Evolutionary conservation across 1,140 invertebrate genomes (phyloP).

Genomic region (Diuraphis noxia): DNA sequence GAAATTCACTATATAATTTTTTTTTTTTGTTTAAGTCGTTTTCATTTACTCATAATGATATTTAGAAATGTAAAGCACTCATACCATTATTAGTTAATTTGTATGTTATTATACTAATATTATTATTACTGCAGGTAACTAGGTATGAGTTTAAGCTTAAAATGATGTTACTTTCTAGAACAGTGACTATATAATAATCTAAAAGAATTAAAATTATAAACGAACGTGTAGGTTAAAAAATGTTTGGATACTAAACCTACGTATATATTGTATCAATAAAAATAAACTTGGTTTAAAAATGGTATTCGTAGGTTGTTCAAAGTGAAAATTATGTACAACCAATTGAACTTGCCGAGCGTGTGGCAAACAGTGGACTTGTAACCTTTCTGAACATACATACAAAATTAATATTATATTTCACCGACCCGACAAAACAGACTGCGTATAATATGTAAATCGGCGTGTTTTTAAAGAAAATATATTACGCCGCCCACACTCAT

Average conservation of each 20-base stretch:
- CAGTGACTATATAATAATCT: slow-evolving; percentile 17
- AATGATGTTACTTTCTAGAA: slow-evolving; percentile 1
- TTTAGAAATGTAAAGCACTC: background rate
- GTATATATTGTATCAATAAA: background rate
- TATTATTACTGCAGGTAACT: background rate
- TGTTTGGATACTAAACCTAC: slow-evolving; percentile 4
- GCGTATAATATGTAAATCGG: background rate
- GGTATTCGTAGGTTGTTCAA: slow-evolving; percentile 29
- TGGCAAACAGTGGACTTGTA: background rate
- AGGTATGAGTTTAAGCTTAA: background rate
- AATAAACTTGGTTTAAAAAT: background rate
- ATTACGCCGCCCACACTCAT: slow-evolving; percentile 16
- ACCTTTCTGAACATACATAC: background rate
- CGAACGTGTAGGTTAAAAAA: slow-evolving; percentile 19
- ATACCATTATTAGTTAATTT: background rate
- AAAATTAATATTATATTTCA: background rate
- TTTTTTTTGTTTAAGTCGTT: background rate
- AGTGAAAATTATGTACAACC: slow-evolving; percentile 11
- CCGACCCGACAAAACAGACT: background rate
- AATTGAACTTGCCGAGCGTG: background rate
- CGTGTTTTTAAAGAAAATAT: slow-evolving; percentile 23
- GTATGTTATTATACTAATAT: background rate
- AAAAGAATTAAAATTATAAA: background rate
- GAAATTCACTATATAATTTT: background rate
- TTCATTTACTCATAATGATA: background rate